phyloP scores from a whole-genome alignment of 30 jellyfish, hydroid and myxozoan species.

The Phacellophora camtschatica region DNA sequence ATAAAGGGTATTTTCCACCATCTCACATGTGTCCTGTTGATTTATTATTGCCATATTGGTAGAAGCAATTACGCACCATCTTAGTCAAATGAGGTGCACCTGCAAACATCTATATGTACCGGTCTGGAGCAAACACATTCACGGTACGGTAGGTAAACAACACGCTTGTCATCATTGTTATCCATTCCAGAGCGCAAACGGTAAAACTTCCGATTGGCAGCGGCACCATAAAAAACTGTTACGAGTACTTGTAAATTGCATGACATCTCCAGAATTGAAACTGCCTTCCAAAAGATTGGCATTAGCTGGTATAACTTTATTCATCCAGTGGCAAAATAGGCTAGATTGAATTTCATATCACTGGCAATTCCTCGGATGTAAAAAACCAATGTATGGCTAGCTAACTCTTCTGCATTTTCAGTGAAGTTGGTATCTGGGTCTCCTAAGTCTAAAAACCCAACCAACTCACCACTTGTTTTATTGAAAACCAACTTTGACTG shows the following conservation, averaged over 20 bases:
- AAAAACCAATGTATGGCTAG: conserved; percentile 51
- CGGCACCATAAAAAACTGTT: conserved; percentile 59
- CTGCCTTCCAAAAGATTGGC: conserved; percentile 69
- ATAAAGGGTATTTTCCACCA: conserved; percentile 18
- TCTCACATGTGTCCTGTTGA: conserved; percentile 36
- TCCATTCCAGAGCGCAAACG: conserved; percentile 45
- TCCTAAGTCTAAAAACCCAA: conserved; percentile 50
- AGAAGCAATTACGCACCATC: conserved; percentile 33
- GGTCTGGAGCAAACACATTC: conserved; percentile 44
- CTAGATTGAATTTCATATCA: conserved; percentile 24
- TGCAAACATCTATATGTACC: conserved; percentile 33
- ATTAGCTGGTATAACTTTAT: conserved; percentile 47
- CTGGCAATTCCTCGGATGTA: conserved; percentile 30
- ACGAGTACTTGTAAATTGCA: conserved; percentile 66
- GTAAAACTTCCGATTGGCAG: conserved; percentile 54
- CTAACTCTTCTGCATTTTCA: conserved; percentile 30
- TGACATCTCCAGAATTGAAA: conserved; percentile 34
- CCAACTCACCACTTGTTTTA: conserved; percentile 30
- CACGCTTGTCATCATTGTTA: conserved; percentile 7
- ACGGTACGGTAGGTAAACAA: conserved; percentile 22
- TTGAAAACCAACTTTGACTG: conserved; percentile 41
- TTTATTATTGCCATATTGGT: conserved; percentile 37
- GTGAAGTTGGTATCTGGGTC: conserved; percentile 45
- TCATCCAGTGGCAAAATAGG: conserved; percentile 48
- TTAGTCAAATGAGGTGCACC: conserved; percentile 38